Conservation (phyloP, 2,113 vertebrate species). For the Rhipidura dahli region DNA sequence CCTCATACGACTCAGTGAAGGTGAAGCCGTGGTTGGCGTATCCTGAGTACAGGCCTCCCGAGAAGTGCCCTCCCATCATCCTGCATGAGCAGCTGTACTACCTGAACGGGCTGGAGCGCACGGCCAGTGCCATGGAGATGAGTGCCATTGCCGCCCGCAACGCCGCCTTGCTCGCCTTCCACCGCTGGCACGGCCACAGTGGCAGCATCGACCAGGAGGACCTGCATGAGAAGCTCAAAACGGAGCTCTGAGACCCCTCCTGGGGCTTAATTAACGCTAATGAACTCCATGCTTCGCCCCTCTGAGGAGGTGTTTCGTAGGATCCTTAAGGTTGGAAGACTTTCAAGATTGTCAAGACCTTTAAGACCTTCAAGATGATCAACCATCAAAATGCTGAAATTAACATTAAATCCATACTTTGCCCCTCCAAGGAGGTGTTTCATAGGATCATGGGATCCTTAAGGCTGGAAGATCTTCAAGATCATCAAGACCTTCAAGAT, state of each 20-base stretch:
- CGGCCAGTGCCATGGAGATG: constrained; percentile 92
- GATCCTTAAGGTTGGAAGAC: background rate
- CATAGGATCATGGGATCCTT: rapidly evolving
- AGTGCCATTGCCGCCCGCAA: constrained; percentile 87
- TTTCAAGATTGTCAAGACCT: background rate
- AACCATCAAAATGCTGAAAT: background rate
- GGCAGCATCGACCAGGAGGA: constrained; percentile 84
- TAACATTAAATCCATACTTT: rapidly evolving
- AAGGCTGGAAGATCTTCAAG: rapidly evolving
- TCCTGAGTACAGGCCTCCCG: constrained; percentile 78
- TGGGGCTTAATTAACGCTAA: background rate
- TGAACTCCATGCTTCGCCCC: background rate
- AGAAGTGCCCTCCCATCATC: constrained; percentile 80
- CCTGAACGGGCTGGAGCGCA: constrained; percentile 84
- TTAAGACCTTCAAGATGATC: background rate
- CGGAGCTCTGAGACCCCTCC: constrained; percentile 76
- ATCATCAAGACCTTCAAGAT: background rate
- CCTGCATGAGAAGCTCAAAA: constrained; percentile 83
- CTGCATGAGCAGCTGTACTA: constrained; percentile 88
- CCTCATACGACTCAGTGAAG: constrained; percentile 76
- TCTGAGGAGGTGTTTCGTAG: background rate
- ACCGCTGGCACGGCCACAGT: constrained; percentile 81
- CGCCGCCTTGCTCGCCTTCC: constrained; percentile 83
- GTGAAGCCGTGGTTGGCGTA: constrained; percentile 85
- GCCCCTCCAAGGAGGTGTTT: background rate